Percentiles rank a stretch among this genome's conserved stretches.
Evolutionary conservation across 2,797 vertebrate genomes (phyloP).

Genomic region (Lithobates sylvaticus): DNA sequence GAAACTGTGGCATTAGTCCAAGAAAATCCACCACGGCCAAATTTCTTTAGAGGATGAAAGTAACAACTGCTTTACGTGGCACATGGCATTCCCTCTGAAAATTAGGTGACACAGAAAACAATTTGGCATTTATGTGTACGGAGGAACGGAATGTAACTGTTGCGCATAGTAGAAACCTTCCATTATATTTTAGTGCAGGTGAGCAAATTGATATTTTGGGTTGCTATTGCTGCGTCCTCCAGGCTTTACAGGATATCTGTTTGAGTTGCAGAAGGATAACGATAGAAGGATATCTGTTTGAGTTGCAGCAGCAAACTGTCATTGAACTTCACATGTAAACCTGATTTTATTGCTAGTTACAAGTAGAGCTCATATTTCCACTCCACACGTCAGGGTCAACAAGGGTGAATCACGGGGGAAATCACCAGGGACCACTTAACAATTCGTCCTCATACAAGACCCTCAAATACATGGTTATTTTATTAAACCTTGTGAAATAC

Average conservation of each 20-base stretch:
- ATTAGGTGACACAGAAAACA: not conserved
- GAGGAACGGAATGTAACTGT: not conserved
- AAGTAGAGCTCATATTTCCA: conserved; percentile 49
- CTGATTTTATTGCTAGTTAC: conserved; percentile 26
- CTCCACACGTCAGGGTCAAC: conserved; percentile 48
- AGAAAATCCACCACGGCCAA: conserved; percentile 9
- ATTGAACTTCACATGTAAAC: conserved; percentile 14
- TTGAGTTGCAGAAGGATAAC: not conserved
- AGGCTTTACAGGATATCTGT: not conserved
- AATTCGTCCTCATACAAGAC: conserved; percentile 13
- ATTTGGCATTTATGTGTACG: not conserved
- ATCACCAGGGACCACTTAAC: conserved; percentile 31
- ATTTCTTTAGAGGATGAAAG: conserved; percentile 13
- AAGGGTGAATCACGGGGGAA: conserved; percentile 34
- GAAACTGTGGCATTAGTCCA: conserved; percentile 2
- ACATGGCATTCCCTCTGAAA: conserved; percentile 14
- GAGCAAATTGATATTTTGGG: not conserved
- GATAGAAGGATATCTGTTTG: not conserved
- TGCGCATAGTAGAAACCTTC: too few species aligned
- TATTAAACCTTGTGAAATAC: conserved; percentile 1
- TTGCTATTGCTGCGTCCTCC: too few species aligned
- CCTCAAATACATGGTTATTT: not conserved
- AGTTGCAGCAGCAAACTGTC: conserved; percentile 5
- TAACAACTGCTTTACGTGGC: conserved; percentile 4
- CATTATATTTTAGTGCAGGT: not conserved